Conservation (phyloP, 2,797 vertebrate species). For the Avahi laniger region DNA sequence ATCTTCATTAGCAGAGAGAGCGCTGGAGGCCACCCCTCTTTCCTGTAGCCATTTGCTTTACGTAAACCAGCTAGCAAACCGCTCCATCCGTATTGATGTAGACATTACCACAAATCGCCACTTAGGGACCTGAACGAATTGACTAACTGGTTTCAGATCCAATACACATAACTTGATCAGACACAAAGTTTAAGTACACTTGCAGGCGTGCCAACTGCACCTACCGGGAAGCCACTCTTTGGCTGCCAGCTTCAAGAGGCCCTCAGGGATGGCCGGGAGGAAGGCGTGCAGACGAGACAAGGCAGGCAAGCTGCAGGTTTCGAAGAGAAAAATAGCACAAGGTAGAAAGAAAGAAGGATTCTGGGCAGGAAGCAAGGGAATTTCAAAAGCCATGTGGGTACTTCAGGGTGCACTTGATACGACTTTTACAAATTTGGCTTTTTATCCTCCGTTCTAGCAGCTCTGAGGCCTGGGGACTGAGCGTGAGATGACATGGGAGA, state of each 20-base stretch:
- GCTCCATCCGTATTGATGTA: slow-evolving; percentile 88
- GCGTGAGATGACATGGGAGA: neutral
- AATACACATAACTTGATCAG: slow-evolving; percentile 90
- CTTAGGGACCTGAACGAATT: slow-evolving; percentile 89
- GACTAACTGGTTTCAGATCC: slow-evolving; percentile 91
- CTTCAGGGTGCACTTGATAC: neutral
- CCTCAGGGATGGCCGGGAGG: slow-evolving; percentile 77
- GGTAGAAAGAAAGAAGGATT: slow-evolving; percentile 42
- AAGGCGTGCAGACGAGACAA: slow-evolving; percentile 75
- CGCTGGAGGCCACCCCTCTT: slow-evolving; percentile 77
- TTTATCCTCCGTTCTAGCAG: neutral
- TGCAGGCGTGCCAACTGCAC: slow-evolving; percentile 84
- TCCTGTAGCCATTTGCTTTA: slow-evolving; percentile 85
- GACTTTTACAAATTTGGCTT: neutral
- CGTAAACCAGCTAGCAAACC: slow-evolving; percentile 85
- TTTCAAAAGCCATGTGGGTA: neutral
- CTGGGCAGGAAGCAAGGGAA: neutral
- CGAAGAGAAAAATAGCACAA: slow-evolving; percentile 55
- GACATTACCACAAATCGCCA: slow-evolving; percentile 92
- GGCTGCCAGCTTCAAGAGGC: slow-evolving; percentile 80
- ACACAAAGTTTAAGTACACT: slow-evolving; percentile 90
- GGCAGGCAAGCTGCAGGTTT: slow-evolving; percentile 36
- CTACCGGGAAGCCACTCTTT: slow-evolving; percentile 81
- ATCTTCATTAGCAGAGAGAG: slow-evolving; percentile 67
- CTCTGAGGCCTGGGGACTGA: neutral